Conservation (phyloP, 2,888 invertebrate species). For the Fragum whitleyi region DNA sequence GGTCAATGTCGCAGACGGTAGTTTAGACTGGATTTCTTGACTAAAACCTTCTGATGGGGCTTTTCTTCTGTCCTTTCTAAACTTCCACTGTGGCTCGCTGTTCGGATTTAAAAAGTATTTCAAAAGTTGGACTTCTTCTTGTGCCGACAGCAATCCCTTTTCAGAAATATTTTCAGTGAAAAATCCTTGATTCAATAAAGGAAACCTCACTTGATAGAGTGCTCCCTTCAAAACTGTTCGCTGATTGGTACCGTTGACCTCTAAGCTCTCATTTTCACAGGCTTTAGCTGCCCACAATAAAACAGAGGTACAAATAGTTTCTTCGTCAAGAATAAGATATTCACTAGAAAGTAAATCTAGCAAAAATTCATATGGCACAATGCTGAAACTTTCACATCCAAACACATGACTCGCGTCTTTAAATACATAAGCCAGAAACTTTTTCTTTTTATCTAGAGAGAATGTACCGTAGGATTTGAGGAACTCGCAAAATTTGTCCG, state of each 20-base stretch:
- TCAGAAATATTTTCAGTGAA: slow-evolving; percentile 58
- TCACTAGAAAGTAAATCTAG: slow-evolving; percentile 44
- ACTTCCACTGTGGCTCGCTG: slow-evolving; percentile 19
- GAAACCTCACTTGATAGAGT: slow-evolving; percentile 48
- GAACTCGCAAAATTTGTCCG: slow-evolving; percentile 48
- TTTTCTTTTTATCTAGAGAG: slow-evolving; percentile 36
- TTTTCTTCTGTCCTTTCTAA: slow-evolving; percentile 37
- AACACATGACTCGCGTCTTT: slow-evolving; percentile 40
- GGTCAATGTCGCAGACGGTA: background rate
- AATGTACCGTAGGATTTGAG: slow-evolving; percentile 38
- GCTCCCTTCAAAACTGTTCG: slow-evolving; percentile 43
- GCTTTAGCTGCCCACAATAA: slow-evolving; percentile 52
- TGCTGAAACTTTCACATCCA: slow-evolving; percentile 28
- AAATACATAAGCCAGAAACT: slow-evolving; percentile 54
- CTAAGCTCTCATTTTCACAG: slow-evolving; percentile 36
- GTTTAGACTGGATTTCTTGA: background rate
- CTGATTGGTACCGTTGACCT: slow-evolving; percentile 56
- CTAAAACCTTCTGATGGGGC: slow-evolving; percentile 22
- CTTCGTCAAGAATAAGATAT: slow-evolving; percentile 49
- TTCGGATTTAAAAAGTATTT: slow-evolving; percentile 47
- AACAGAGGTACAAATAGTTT: slow-evolving; percentile 42
- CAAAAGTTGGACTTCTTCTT: slow-evolving; percentile 57
- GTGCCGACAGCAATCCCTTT: slow-evolving; percentile 41
- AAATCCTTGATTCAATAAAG: slow-evolving; percentile 51
- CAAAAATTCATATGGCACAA: slow-evolving; percentile 46